Evolutionary conservation across 2,888 invertebrate species (phyloP).

Genomic region (Bugulina stolonifera): DNA sequence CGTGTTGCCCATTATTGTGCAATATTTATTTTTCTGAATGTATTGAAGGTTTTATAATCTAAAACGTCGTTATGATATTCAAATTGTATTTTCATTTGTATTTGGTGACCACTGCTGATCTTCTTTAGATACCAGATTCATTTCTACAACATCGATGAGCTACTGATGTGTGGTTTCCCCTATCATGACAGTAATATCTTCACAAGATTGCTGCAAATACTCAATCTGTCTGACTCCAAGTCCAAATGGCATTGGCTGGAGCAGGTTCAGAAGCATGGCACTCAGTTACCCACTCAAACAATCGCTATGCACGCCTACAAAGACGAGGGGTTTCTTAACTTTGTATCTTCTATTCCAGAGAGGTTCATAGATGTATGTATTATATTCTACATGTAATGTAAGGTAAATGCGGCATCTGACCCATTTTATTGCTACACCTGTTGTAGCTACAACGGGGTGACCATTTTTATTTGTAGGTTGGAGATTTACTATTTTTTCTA

Average conservation of each 20-base stretch:
- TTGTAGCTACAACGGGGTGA: too few relatives aligned
- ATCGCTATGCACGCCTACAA: slow-evolving; percentile 68
- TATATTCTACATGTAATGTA: too few relatives aligned
- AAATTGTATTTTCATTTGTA: too few relatives aligned
- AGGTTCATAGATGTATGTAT: slow-evolving; percentile 57
- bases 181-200: slow-evolving; percentile 90
- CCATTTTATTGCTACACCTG: too few relatives aligned
- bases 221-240: slow-evolving; percentile 57
- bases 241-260: slow-evolving; percentile 58
- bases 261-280: slow-evolving; percentile 64
- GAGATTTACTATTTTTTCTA: too few relatives aligned
- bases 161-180: slow-evolving; percentile 76
- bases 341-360: slow-evolving; percentile 60
- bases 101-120: too few relatives aligned
- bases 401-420: too few relatives aligned
- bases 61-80: too few relatives aligned
- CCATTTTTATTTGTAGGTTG: too few relatives aligned
- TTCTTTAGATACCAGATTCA: slow-evolving; percentile 71
- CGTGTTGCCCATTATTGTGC: too few relatives aligned
- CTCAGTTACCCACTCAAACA: slow-evolving; percentile 66
- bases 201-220: slow-evolving; percentile 69
- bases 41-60: too few relatives aligned
- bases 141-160: slow-evolving; percentile 74
- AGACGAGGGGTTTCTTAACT: slow-evolving; percentile 62
- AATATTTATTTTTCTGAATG: too few relatives aligned